Base-by-base conservation (phyloP, 2,888 invertebrate genomes). In the Dasypogon diadema region DNA sequence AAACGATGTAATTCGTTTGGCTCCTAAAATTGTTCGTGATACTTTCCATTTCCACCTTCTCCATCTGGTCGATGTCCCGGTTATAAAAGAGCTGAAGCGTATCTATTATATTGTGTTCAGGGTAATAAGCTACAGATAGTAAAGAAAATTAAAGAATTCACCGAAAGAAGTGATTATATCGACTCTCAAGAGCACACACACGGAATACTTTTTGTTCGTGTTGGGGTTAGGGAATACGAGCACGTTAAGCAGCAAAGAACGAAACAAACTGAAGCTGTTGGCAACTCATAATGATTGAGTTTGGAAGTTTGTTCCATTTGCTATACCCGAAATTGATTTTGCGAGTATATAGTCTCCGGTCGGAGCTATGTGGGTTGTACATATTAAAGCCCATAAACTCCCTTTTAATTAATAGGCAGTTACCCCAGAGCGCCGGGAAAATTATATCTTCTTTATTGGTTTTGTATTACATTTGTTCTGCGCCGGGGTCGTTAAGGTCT, bases 271-370 rank as follows among this genome's bases (percentile, higher is more conserved):
- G n/a, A n/a, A 42, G 37, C 60, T 37, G 60, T 60, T 60, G 21
- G 60, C 60, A 60, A 60, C 60, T 60, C 37, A 37, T 60, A 60
- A 60, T 60, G 18, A 60, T 60, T 60, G 60, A 60, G 60, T 60
- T 60, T 60, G 16, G n/a, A 37, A 60, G 18, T 34, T 60, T 60
- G 42, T 37, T 60, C 34, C 14, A 21, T 16, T 58, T 58, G 26
- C 14, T 16, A 16, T n/a, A 16, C 30, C 58, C 30, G 30, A 30
- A 58, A 58, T 60, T 60, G 60, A 60, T 60, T 60, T 60, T 60
- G 4, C 58, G 16, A 30, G 30, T 30, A 30, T 30, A 30, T 30
- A 30, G 30, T 5, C 30, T 30, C 58, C 24, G 30, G 34, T 14
- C 58, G 16, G 16, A 24, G 16, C 24, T 58, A 58, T 24, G 16